phyloP scores from a whole-genome alignment of 2,888 invertebrate genomes.

The Pachydiplax longipennis region DNA sequence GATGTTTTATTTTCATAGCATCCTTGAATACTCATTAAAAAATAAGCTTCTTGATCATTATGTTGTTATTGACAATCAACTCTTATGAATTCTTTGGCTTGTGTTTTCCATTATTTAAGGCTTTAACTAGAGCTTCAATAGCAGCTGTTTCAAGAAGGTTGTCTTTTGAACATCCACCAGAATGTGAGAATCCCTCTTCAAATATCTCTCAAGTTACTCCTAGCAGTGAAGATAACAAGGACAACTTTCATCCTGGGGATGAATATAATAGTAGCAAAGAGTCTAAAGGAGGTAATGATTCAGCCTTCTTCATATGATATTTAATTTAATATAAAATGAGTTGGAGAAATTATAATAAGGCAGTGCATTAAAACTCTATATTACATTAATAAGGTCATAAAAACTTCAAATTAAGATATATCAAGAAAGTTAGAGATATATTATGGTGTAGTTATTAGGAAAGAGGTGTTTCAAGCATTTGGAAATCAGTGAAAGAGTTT shows the following conservation, averaged over 20 bases:
- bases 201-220: not conserved
- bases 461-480: no score
- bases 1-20: no score
- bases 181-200: not conserved
- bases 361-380: not conserved
- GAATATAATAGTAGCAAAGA: not conserved
- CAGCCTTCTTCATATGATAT: not conserved
- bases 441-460: no score
- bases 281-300: not conserved
- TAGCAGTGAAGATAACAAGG: not conserved
- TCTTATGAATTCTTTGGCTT: no score
- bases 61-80: no score
- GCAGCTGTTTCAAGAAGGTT: slow-evolving; percentile 13
- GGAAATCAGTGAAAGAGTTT: no score
- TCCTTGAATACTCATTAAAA: no score
- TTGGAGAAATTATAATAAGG: not conserved
- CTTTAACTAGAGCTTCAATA: not conserved
- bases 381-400: no score
- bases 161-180: not conserved
- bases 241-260: not conserved
- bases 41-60: no score
- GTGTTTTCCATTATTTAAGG: not conserved
- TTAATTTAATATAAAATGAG: not conserved
- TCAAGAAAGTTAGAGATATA: no score
- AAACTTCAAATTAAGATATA: no score